These are phyloP conservation scores for Aleiodes alternator DNA, from an alignment of 2,888 invertebrate species.

Conservation along the genomic window DNA sequence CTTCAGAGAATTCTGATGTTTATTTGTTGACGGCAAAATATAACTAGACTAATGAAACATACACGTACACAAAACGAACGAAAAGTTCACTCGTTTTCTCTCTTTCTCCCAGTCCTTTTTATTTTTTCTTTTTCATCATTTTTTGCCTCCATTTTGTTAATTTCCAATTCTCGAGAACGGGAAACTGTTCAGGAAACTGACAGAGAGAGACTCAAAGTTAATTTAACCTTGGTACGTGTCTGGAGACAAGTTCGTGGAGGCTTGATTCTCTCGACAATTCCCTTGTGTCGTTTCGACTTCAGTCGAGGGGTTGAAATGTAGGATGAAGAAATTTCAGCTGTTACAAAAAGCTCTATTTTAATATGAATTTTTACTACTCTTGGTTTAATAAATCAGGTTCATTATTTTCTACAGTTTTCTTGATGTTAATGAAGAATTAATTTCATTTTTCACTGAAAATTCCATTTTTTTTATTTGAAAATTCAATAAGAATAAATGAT, in stretches of 20 bases:
- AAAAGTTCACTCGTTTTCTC: constrained; percentile 2
- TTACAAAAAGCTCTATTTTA: too few species aligned
- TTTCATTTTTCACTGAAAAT: too few species aligned
- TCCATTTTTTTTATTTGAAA: too few species aligned
- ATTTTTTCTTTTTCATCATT: constrained; percentile 46
- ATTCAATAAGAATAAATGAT: too few species aligned
- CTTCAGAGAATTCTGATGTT: too few species aligned
- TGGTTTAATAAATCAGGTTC: too few species aligned
- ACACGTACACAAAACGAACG: constrained; percentile 13
- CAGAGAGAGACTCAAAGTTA: neutral
- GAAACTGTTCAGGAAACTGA: constrained; percentile 22
- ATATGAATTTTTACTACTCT: too few species aligned
- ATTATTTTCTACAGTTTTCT: too few species aligned
- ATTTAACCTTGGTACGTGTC: constrained; percentile 23
- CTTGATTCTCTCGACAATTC: neutral
- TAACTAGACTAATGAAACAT: too few species aligned
- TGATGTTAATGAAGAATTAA: too few species aligned
- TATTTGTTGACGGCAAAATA: too few species aligned
- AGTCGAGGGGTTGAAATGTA: neutral
- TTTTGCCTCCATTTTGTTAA: constrained; percentile 10
- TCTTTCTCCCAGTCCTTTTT: constrained; percentile 45
- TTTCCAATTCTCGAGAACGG: constrained; percentile 14
- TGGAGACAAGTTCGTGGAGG: constrained; percentile 7
- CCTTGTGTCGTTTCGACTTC: neutral
- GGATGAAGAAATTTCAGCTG: neutral